Conservation (phyloP, 1,140 invertebrate genomes). For the Drosophila pandora region DNA sequence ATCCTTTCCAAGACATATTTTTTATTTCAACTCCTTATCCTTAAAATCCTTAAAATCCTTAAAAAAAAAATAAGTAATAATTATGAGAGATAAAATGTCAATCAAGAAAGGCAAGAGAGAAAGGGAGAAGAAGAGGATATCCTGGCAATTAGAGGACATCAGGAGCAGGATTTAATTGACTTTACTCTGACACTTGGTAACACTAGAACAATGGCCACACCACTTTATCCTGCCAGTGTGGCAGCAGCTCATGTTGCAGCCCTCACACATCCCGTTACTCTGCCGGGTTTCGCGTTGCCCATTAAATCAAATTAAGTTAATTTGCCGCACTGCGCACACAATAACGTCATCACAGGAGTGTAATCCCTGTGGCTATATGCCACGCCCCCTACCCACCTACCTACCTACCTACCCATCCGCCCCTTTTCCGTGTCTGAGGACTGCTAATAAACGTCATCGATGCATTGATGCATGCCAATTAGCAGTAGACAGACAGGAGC, state of each 20-base stretch:
- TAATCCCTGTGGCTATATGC: conserved; percentile 24
- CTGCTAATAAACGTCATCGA: conserved; percentile 80
- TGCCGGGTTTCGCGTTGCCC: conserved; percentile 22
- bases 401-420: too few relatives aligned
- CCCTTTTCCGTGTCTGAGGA: conserved; percentile 57
- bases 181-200: background rate
- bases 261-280: background rate
- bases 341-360: conserved; percentile 62
- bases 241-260: background rate
- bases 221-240: conserved; percentile 15
- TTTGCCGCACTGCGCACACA: conserved; percentile 73
- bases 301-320: conserved; percentile 78
- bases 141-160: background rate
- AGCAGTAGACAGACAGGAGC: conserved; percentile 43
- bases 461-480: conserved; percentile 80
- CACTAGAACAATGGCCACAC: conserved; percentile 3
- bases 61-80: too few relatives aligned
- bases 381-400: too few relatives aligned
- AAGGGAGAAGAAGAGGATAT: background rate
- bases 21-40: too few relatives aligned
- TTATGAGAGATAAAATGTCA: too few relatives aligned
- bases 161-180: too few relatives aligned
- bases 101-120: too few relatives aligned
- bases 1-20: background rate
- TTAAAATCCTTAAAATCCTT: too few relatives aligned